A percentile compares a stretch with the other conserved stretches of the same genome.
Evolutionary conservation across 2,113 vertebrate genomes (phyloP).

Genomic region (Grus americana): DNA sequence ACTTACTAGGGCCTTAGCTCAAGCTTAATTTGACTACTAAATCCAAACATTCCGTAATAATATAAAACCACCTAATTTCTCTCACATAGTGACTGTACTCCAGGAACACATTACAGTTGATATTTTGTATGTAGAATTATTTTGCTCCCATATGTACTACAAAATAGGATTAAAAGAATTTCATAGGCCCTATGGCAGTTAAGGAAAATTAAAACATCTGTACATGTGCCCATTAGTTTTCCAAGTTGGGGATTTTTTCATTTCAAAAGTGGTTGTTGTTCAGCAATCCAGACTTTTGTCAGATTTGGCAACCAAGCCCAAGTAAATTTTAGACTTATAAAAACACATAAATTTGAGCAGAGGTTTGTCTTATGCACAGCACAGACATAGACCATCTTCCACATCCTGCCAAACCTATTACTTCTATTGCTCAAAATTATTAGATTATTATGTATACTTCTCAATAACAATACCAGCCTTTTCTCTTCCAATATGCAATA

Average conservation of each 20-base stretch:
- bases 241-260: not conserved
- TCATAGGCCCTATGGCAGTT: not conserved
- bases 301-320: not conserved
- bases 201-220: not conserved
- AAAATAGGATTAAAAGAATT: not conserved
- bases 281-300: not conserved
- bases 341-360: not conserved
- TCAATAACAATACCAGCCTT: not conserved
- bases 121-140: not conserved
- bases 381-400: not conserved
- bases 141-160: not conserved
- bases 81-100: not conserved
- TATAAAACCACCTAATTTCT: not conserved
- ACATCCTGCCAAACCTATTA: not conserved
- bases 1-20: not conserved
- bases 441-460: not conserved
- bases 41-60: not conserved
- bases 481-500: not conserved
- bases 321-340: not conserved
- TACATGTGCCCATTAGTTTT: not conserved
- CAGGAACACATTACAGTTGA: rapidly evolving
- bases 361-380: not conserved
- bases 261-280: not conserved
- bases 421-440: not conserved
- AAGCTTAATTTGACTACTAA: not conserved